Percentiles rank a stretch among this genome's conserved stretches.
These are phyloP conservation scores for Aethes cnicana DNA, from an alignment of 2,888 invertebrate species.

Conservation along the genomic window DNA sequence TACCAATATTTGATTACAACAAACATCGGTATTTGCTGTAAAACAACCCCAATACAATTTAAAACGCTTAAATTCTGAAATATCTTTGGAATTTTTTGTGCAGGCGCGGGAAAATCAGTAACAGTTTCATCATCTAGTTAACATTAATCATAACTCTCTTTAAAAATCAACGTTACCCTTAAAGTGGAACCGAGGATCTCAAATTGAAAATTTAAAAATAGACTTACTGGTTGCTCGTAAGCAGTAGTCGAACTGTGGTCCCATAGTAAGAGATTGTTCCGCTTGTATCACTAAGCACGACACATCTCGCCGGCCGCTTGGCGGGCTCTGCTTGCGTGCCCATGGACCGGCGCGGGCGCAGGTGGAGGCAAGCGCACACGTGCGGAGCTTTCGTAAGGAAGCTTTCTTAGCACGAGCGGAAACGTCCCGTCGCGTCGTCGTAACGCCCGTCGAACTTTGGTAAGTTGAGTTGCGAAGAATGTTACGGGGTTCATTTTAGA, in stretches of 20 bases:
- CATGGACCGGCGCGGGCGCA: slow-evolving; percentile 56
- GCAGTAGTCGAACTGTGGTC: slow-evolving; percentile 78
- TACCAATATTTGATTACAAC: background rate
- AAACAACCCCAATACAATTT: no score
- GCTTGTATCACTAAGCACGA: slow-evolving; percentile 60
- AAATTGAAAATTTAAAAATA: slow-evolving; percentile 3
- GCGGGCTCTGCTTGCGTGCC: slow-evolving; percentile 55
- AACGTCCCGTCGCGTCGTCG: slow-evolving; percentile 45
- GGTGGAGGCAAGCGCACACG: slow-evolving; percentile 66
- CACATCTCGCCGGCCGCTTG: slow-evolving; percentile 74
- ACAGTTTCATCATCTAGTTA: slow-evolving; percentile 11
- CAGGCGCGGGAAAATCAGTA: slow-evolving; percentile 24
- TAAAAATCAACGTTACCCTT: slow-evolving; percentile 15
- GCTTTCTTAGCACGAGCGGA: slow-evolving; percentile 60
- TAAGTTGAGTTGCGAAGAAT: background rate
- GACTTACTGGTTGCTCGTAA: slow-evolving; percentile 76
- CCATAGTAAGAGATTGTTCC: slow-evolving; percentile 56
- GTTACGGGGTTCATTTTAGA: slow-evolving; percentile 18
- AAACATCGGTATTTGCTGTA: background rate
- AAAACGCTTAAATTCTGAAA: slow-evolving; percentile 23
- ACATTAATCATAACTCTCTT: background rate
- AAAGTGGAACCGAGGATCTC: slow-evolving; percentile 4
- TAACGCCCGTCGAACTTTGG: slow-evolving; percentile 21
- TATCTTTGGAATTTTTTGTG: slow-evolving; percentile 37
- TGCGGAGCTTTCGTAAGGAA: slow-evolving; percentile 68